Conservation (phyloP, 2,888 invertebrate genomes). For the Drosophila histrio region DNA sequence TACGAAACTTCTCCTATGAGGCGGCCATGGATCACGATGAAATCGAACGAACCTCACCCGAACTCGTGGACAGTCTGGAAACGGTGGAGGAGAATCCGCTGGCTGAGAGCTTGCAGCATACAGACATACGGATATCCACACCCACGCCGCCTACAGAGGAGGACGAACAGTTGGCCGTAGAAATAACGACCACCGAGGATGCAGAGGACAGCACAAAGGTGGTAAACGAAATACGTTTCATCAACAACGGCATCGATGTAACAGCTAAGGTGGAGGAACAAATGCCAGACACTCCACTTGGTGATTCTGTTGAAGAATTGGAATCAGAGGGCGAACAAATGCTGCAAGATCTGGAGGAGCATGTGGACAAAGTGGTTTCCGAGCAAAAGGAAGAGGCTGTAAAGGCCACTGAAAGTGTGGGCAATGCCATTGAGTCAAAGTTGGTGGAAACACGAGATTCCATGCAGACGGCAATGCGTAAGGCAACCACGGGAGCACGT, state of each 20-base stretch:
- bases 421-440: constrained; percentile 45
- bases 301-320: constrained; percentile 56
- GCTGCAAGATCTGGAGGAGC: constrained; percentile 47
- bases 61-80: constrained; percentile 77
- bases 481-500: constrained; percentile 58
- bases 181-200: constrained; percentile 81
- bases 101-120: constrained; percentile 31
- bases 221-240: constrained; percentile 83
- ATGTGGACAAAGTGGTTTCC: constrained; percentile 52
- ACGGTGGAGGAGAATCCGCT: constrained; percentile 59
- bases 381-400: constrained; percentile 43
- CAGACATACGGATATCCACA: constrained; percentile 56
- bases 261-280: constrained; percentile 79
- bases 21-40: constrained; percentile 75
- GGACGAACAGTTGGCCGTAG: constrained; percentile 82
- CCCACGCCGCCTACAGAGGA: constrained; percentile 79
- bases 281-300: constrained; percentile 58
- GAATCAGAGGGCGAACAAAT: constrained; percentile 56
- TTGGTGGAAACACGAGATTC: constrained; percentile 51
- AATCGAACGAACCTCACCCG: constrained; percentile 75
- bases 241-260: constrained; percentile 84
- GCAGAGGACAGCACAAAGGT: constrained; percentile 75
- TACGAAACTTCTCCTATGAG: constrained; percentile 79
- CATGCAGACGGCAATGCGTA: constrained; percentile 50
- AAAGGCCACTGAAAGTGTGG: constrained; percentile 25